A percentile compares a stretch with the other conserved stretches of the same genome.
Evolutionary conservation across 2,113 vertebrate genomes (phyloP).

Genomic region (Dicrurus megarhynchus): DNA sequence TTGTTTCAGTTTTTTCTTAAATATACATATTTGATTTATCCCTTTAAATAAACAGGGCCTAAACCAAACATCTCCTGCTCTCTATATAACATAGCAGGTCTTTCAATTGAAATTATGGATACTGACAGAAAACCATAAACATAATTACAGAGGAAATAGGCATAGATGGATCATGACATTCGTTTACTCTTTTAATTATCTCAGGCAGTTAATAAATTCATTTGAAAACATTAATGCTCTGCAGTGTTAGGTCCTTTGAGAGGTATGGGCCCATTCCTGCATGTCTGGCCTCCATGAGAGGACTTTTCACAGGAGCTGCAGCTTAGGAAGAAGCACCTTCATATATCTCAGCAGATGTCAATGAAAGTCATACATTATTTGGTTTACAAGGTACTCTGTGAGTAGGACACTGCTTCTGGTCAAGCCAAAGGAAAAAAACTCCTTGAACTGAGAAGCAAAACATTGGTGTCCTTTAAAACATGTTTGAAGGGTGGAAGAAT

Average conservation of each 20-base stretch:
- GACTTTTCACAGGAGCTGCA: background rate
- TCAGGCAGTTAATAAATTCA: slow-evolving; percentile 16
- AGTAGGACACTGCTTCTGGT: background rate
- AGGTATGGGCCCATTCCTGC: background rate
- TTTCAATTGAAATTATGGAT: background rate
- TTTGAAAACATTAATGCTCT: slow-evolving; percentile 4
- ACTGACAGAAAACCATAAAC: slow-evolving; percentile 14
- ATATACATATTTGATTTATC: background rate
- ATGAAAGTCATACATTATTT: background rate
- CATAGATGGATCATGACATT: background rate
- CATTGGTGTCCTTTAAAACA: background rate
- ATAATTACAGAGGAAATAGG: slow-evolving; percentile 19
- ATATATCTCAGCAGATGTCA: background rate
- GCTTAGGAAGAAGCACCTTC: background rate
- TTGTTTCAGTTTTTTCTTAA: background rate
- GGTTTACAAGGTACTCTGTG: background rate
- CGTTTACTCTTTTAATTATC: slow-evolving; percentile 1
- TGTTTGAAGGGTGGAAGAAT: background rate
- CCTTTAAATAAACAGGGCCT: slow-evolving; percentile 36
- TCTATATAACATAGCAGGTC: background rate
- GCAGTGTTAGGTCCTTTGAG: background rate
- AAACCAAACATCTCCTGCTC: slow-evolving; percentile 5
- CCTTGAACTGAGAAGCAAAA: background rate
- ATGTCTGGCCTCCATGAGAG: background rate
- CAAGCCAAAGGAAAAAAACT: background rate